These are phyloP conservation scores for Myxocyprinus asiaticus DNA, from an alignment of 2,113 vertebrate genomes.

Conservation along the genomic window DNA sequence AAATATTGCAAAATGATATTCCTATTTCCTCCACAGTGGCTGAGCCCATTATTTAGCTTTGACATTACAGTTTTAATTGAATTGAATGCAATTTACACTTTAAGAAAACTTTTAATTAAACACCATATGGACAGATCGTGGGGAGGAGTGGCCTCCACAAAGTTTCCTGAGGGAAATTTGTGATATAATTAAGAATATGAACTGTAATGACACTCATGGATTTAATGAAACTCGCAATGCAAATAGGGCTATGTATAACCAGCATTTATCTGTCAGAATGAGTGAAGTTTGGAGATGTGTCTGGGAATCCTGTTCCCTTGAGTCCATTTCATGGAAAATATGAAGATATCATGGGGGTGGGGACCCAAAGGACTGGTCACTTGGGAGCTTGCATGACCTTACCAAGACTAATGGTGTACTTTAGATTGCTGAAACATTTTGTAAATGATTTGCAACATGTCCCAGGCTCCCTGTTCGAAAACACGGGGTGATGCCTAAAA, in stretches of 20 bases:
- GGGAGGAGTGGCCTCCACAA: slow-evolving; percentile 77
- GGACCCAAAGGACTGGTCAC: slow-evolving; percentile 13
- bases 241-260: slow-evolving; percentile 71
- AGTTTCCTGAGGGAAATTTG: slow-evolving; percentile 79
- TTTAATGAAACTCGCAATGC: slow-evolving; percentile 79
- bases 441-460: neutral
- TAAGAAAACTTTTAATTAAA: slow-evolving; percentile 87
- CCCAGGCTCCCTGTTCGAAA: neutral
- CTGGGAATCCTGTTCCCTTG: slow-evolving; percentile 60
- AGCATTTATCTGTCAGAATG: slow-evolving; percentile 71
- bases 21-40: slow-evolving; percentile 54
- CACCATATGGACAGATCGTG: slow-evolving; percentile 81
- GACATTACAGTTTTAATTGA: slow-evolving; percentile 84
- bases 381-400: slow-evolving; percentile 47
- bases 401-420: slow-evolving; percentile 26
- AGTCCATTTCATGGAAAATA: slow-evolving; percentile 46
- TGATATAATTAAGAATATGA: slow-evolving; percentile 84
- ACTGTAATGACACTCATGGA: slow-evolving; percentile 81
- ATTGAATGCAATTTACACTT: slow-evolving; percentile 84
- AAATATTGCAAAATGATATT: slow-evolving; percentile 63
- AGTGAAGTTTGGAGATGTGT: slow-evolving; percentile 63
- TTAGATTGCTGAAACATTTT: neutral
- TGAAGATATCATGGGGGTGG: slow-evolving; percentile 46
- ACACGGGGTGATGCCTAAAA: neutral
- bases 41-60: slow-evolving; percentile 80